A percentile compares a stretch with the other conserved stretches of the same genome.
Evolutionary conservation across 30 jellyfish, hydroid and myxozoan species (phyloP).

Genomic region (Clytia hemisphaerica): DNA sequence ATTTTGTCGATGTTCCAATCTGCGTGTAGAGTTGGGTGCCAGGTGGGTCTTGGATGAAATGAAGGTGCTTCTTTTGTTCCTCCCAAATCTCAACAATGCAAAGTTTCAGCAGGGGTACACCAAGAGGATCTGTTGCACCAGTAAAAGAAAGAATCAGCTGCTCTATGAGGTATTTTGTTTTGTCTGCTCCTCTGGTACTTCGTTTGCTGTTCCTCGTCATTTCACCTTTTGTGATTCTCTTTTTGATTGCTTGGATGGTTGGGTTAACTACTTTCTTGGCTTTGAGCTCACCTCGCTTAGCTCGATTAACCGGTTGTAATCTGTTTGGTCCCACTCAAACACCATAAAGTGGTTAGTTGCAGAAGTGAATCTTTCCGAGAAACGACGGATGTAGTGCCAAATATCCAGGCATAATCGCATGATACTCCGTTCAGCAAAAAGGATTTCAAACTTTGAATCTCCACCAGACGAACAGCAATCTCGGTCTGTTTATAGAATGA

Average conservation of each 20-base stretch:
- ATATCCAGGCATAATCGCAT: constrained; percentile 23
- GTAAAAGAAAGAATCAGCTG: constrained; percentile 15
- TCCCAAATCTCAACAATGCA: constrained; percentile 19
- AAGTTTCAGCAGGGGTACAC: constrained; percentile 27
- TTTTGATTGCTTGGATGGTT: constrained; percentile 6
- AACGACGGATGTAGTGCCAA: constrained; percentile 36
- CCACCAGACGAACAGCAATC: constrained; percentile 39
- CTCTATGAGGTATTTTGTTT: constrained; percentile 15
- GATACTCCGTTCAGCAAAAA: not conserved
- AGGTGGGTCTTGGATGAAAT: constrained; percentile 39
- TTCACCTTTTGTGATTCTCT: constrained; percentile 6
- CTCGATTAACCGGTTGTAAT: constrained; percentile 1
- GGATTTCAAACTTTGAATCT: not conserved
- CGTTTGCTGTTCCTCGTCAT: constrained; percentile 23
- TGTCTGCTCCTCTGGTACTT: constrained; percentile 19
- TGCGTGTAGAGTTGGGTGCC: constrained; percentile 14
- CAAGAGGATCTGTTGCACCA: constrained; percentile 26
- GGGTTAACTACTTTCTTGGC: constrained; percentile 5
- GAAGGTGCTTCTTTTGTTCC: constrained; percentile 24
- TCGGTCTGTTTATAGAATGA: constrained; percentile 26
- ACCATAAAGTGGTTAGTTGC: no score
- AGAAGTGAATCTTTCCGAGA: constrained; percentile 19
- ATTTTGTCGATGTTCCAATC: constrained; percentile 12
- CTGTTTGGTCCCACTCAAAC: constrained; percentile 42
- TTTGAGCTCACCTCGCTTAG: constrained; percentile 19